Base-by-base conservation (phyloP, 2,888 invertebrate genomes). In the Drosophila vallismaia region DNA sequence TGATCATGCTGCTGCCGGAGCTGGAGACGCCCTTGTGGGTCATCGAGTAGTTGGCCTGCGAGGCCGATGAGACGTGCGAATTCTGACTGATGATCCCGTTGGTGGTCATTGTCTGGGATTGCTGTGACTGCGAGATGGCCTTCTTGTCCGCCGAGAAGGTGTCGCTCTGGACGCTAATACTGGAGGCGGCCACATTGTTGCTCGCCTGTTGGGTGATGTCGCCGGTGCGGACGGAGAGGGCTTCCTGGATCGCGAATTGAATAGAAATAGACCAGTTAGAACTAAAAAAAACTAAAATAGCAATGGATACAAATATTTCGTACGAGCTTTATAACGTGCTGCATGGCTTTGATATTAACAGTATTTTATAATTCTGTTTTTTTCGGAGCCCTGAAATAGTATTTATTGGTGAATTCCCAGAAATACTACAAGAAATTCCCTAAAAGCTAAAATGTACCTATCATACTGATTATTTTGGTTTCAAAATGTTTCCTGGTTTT, bases 161-260 rank as follows among this genome's bases (percentile, higher is more conserved):
- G 87, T 96, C 97, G 52, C 97, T 96, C 77, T 96, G 96, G 59
- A 97, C 93, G 91, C 96, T 95, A 92, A 97, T 95, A 89, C 95
- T 95, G 44, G 96, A 94, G 48, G 96, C 95, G 60, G 96, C 95
- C 92, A 97, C 94, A 91, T 96, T 96, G 90, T 96, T 96, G 79
- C 95, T 95, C 91, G 97, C 96, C 91, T 97, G 96, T 75, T 97
- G 96, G 56, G 95, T 94, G 56, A 97, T 93, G 90, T 97, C 97
- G 59, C 96, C 96, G 57, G 96, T 94, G 92, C 96, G 96, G 77
- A 97, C 92, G 55, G 95, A 95, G 87, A 96, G 94, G 84, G 96
- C 96, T 92, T 97, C 96, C 97, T 97, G 93, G 1, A 92, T 45
- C 4, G 7, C 5, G 38, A 29, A 28, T 14, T 42, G 7, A 1